Conservation (phyloP, 2,797 vertebrate genomes). For the Periparus ater region DNA sequence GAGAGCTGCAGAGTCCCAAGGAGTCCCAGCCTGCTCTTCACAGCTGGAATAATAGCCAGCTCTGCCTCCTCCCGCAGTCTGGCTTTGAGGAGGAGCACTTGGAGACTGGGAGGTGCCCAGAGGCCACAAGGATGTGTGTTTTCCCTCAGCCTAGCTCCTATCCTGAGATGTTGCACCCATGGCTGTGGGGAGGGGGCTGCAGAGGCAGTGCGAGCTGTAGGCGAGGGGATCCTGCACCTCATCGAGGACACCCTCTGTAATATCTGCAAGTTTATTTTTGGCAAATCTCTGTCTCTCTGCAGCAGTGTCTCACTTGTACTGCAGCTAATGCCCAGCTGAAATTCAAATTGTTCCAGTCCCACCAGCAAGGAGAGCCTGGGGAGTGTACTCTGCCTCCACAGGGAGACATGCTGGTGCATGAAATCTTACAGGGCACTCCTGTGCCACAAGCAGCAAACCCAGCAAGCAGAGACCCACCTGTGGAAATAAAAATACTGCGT, state of each 20-base stretch:
- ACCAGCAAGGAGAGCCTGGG: background rate
- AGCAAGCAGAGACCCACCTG: background rate
- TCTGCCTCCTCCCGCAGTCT: accelerated
- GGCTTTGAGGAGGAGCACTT: accelerated
- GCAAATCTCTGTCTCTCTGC: constrained; percentile 11
- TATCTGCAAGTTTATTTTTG: constrained; percentile 37
- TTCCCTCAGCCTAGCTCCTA: background rate
- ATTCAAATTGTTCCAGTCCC: constrained; percentile 38
- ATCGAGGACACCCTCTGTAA: background rate
- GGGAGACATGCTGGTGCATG: background rate
- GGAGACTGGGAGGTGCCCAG: background rate
- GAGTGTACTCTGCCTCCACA: background rate
- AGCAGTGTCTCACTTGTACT: background rate
- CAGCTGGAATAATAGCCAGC: background rate
- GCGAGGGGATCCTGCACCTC: background rate
- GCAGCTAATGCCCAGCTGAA: constrained; percentile 37
- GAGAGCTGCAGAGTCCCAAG: accelerated
- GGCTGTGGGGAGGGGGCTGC: background rate
- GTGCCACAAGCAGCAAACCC: background rate
- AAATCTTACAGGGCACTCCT: background rate
- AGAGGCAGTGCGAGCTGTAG: background rate
- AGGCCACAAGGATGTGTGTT: background rate
- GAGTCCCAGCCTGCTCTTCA: background rate
- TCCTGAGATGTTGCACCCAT: no score
- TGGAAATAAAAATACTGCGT: background rate